Percentiles rank a stretch among this genome's conserved stretches.
Evolutionary conservation across 1,140 invertebrate species (phyloP).

Genomic region (Cephus cinctus): DNA sequence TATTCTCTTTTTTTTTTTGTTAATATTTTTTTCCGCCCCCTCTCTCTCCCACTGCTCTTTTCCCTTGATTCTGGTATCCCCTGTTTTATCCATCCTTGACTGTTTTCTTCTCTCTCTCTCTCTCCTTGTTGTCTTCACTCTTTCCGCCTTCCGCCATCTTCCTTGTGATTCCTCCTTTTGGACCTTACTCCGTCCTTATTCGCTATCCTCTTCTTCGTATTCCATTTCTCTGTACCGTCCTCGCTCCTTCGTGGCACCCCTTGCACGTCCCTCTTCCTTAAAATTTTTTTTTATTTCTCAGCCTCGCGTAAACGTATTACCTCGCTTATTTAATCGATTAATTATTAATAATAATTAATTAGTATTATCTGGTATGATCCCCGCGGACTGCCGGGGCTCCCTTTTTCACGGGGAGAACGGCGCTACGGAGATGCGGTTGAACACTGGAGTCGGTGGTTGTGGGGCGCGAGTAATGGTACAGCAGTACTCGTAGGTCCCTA

Average conservation of each 20-base stretch:
- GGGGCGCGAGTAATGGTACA: conserved; percentile 33
- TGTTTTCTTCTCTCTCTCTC: too few relatives aligned
- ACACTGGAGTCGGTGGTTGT: conserved; percentile 55
- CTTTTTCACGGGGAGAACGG: conserved; percentile 34
- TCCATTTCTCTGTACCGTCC: too few relatives aligned
- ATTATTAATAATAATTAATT: conserved; percentile 48
- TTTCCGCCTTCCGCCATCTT: too few relatives aligned
- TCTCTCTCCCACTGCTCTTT: neutral
- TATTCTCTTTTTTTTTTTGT: conserved; percentile 3
- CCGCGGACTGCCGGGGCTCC: conserved; percentile 38
- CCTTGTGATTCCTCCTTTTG: too few relatives aligned
- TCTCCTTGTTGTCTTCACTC: neutral
- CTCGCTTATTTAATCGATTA: conserved; percentile 39
- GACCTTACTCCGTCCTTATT: too few relatives aligned
- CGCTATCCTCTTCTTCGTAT: too few relatives aligned
- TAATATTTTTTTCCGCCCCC: neutral
- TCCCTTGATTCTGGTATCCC: neutral
- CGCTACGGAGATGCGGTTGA: conserved; percentile 43
- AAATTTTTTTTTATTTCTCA: neutral
- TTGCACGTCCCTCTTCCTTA: too few relatives aligned
- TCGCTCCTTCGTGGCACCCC: too few relatives aligned
- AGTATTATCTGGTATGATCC: conserved; percentile 49
- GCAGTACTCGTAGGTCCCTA: conserved; percentile 36
- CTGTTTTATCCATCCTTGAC: neutral
- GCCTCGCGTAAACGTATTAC: conserved; percentile 23